Evolutionary conservation across 2,797 vertebrate species (phyloP), one percentile per base, ranked within the genome.

Genomic region (Ispidina lecontei): DNA sequence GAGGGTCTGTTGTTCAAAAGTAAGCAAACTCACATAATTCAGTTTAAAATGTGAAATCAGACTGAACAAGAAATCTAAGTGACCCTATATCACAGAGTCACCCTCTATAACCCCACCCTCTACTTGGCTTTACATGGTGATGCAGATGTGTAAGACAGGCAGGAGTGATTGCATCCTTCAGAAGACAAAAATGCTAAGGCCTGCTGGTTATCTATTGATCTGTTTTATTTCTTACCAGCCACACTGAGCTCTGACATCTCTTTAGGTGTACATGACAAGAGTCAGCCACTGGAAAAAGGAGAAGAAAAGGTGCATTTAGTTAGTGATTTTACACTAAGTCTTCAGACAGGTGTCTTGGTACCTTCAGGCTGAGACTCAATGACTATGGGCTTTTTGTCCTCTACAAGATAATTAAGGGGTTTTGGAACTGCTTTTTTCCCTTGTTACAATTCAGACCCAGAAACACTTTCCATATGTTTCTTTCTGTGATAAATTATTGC

Each of bases 211-310:
- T 51, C 41, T 58, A 0, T 6, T 44, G 54, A 59, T 37, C 37
- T 37, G 37, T 37, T 37, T 37, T 37, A 22, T 58, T 56, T 64
- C 97, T 96, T 96, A 97, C 96, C 97, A 71, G 79, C 64, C 43
- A 25, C 25, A 12, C 3, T 39, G 55, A 77, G 41, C 46, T 65
- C 47, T 52, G 43, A 62, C 63, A 10, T 13, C 19, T 29, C 41
- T 70, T 96, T 87, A 98, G 84, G 68, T 93, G 87, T 97, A 98
- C 97, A 98, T 98, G 87, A 95, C 95, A 52, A 98, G 93, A 35
- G 91, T 97, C 94, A 98, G 93, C 97, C 97, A 97, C 97, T 98
- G 86, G 35, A 56, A 96, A 79, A 92, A 77, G 29, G 11, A 78
- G 31, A 94, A 82, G 55, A 64, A 88, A 82, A 89, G 20, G 25